Conservation (phyloP, 2,113 vertebrate genomes). For the Mustela nigripes region DNA sequence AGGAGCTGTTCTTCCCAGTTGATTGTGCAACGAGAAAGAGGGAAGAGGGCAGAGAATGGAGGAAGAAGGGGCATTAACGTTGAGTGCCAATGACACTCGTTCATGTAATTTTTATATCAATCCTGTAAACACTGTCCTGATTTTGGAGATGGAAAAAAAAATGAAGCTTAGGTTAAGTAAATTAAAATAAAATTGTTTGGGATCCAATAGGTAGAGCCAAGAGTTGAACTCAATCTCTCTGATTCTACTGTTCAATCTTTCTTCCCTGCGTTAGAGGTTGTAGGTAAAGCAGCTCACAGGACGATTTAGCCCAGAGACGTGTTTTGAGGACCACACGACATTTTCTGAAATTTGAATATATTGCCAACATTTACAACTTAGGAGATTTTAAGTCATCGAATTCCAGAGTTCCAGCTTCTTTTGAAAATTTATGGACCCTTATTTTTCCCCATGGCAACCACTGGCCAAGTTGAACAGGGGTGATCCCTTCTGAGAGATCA, state of each 20-base stretch:
- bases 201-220: not conserved
- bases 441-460: not conserved
- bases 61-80: not conserved
- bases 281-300: not conserved
- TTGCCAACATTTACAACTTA: not conserved
- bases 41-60: not conserved
- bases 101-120: not conserved
- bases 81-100: not conserved
- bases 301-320: not conserved
- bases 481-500: not conserved
- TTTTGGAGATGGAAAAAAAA: constrained; percentile 25
- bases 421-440: not conserved
- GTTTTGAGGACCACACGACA: not conserved
- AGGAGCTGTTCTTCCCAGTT: constrained; percentile 25
- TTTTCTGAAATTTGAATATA: not conserved
- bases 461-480: not conserved
- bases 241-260: not conserved
- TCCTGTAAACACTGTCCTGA: constrained; percentile 7
- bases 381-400: not conserved
- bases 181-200: not conserved
- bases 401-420: not conserved
- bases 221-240: not conserved
- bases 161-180: not conserved
- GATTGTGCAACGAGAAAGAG: constrained; percentile 21
- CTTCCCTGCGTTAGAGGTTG: not conserved